Evolutionary conservation across 64 coral and sea anemone species (phyloP).

Genomic region (Pachyseris speciosa): DNA sequence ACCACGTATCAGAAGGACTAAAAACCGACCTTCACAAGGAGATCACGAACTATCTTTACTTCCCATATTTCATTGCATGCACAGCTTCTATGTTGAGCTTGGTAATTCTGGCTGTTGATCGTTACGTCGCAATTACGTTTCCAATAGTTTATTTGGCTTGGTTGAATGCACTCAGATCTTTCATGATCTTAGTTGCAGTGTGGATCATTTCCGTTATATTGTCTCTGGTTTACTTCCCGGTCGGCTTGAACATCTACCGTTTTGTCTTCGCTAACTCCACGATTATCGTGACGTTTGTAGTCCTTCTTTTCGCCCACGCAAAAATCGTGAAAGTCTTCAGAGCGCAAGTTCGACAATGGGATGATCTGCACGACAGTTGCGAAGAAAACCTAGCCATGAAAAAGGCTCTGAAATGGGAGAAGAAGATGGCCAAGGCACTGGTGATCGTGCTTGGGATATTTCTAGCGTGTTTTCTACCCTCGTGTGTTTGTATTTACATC

Average conservation of each 20-base stretch:
- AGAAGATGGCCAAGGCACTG: conserved; percentile 77
- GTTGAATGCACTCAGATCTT: not conserved
- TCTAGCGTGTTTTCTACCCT: conserved; percentile 66
- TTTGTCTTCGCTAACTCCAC: conserved; percentile 66
- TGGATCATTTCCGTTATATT: conserved; percentile 29
- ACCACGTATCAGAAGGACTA: conserved; percentile 59
- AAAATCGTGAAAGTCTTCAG: conserved; percentile 69
- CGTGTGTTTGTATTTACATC: conserved; percentile 71
- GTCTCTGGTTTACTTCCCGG: conserved; percentile 25
- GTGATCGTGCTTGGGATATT: conserved; percentile 72
- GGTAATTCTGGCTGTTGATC: conserved; percentile 67
- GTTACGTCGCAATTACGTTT: conserved; percentile 43
- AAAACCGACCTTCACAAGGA: not conserved
- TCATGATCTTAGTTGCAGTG: not conserved
- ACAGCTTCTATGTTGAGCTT: conserved; percentile 86
- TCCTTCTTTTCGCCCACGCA: conserved; percentile 69
- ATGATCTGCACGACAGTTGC: conserved; percentile 39
- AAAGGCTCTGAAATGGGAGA: conserved; percentile 59
- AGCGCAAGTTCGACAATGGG: conserved; percentile 46
- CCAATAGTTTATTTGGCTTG: not conserved
- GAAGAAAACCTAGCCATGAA: conserved; percentile 59
- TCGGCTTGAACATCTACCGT: conserved; percentile 12
- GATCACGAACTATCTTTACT: conserved; percentile 11
- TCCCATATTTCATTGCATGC: conserved; percentile 79
- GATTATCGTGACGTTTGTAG: conserved; percentile 57